phyloP scores from a whole-genome alignment of 2,797 vertebrate species.

The Acanthornis magna region DNA sequence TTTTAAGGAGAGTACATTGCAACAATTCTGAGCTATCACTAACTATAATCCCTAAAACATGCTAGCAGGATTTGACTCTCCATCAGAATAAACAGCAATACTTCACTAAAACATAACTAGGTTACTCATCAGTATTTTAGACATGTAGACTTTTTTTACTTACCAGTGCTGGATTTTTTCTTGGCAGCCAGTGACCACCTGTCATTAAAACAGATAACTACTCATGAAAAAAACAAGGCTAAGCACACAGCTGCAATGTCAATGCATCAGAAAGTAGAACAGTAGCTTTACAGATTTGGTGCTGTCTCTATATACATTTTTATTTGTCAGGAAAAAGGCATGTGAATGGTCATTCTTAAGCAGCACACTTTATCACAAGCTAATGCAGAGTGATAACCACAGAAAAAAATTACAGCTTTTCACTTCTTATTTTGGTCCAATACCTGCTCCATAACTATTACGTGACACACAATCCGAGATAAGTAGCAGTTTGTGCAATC shows the following conservation, averaged over 20 bases:
- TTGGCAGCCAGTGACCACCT: slow-evolving; percentile 84
- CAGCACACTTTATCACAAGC: slow-evolving; percentile 71
- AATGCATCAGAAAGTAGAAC: slow-evolving; percentile 69
- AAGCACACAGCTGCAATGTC: slow-evolving; percentile 70
- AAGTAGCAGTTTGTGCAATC: slow-evolving; percentile 71
- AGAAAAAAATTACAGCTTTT: slow-evolving; percentile 74
- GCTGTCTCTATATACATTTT: slow-evolving; percentile 69
- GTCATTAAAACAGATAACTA: slow-evolving; percentile 83
- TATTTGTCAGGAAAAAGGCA: slow-evolving; percentile 73
- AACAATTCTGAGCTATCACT: neutral
- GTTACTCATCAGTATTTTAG: slow-evolving; percentile 62
- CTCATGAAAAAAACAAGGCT: slow-evolving; percentile 76
- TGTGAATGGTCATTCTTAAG: slow-evolving; percentile 61
- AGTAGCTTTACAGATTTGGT: slow-evolving; percentile 69
- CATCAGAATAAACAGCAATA: neutral
- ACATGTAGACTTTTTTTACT: slow-evolving; percentile 73
- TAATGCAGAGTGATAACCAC: slow-evolving; percentile 74
- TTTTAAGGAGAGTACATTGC: slow-evolving; percentile 2
- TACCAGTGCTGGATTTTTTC: slow-evolving; percentile 86
- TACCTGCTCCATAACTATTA: slow-evolving; percentile 69
- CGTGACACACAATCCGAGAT: slow-evolving; percentile 72
- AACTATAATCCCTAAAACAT: slow-evolving; percentile 17
- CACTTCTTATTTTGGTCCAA: slow-evolving; percentile 65
- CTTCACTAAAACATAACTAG: slow-evolving; percentile 44
- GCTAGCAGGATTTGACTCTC: slow-evolving; percentile 4